Base-by-base conservation (phyloP, 2,797 vertebrate genomes). In the Gallinago solitaria region DNA sequence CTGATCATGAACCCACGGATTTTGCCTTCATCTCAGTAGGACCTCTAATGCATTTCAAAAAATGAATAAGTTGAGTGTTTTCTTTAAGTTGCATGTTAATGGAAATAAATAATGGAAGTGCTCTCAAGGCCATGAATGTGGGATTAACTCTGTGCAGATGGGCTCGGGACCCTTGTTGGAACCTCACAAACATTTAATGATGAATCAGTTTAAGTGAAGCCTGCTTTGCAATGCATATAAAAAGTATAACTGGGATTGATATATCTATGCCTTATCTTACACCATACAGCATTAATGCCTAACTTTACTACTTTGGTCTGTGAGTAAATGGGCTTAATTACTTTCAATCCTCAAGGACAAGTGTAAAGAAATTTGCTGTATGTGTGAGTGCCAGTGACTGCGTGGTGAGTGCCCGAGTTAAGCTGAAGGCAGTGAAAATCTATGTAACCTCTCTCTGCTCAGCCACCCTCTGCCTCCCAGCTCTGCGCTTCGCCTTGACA, bases 391-490 rank as follows among this genome's bases (percentile, higher is more conserved):
- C n/a, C 88, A 53, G 69, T 24, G 76, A 16, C 69, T 35, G 59
- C 87, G 16, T 17, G 25, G 54, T 9, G 45, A 6, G 2, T 18
- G 56, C 43, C 47, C 0, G 0, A 57, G 33, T 33, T 37, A 11
- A 51, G 9, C 35, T 82, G 17, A 56, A 65, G 54, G 71, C 82
- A 68, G 28, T 32, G 63, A 61, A 79, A 51, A 61, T 32, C 48
- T 60, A 11, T 33, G 7, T 3, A 24, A 47, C 16, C 9, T 35
- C 57, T 16, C 23, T 33, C 24, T 73, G 54, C 59, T 57, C 79
- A 74, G 21, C 64, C 18, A 9, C 18, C 67, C n/a, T 57, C 63
- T 48, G 6, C 53, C 30, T 27, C 3, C 64, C 53, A 56, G 47
- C 69, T 35, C 87, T 12, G 19, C 2, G 1, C 82, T 88, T 47